Evolutionary conservation across 64 coral and sea anemone genomes (phyloP).

Genomic region (Porites lutea): DNA sequence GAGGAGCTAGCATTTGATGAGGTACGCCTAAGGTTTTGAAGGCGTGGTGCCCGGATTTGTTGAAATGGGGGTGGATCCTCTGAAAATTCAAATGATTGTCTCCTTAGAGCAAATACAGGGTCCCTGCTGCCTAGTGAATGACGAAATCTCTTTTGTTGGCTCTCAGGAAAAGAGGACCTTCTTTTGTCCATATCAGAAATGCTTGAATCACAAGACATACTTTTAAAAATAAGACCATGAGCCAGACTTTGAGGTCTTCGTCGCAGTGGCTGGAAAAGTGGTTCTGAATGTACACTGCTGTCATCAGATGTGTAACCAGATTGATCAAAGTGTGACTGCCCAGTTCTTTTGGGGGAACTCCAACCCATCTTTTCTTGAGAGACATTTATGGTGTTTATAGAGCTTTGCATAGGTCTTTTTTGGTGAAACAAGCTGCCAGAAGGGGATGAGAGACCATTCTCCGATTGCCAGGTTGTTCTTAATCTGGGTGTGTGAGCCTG

Average conservation of each 20-base stretch:
- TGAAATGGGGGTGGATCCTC: not conserved
- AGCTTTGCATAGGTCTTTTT: not conserved
- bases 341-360: not conserved
- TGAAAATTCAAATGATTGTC: conserved; percentile 40
- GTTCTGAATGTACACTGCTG: conserved; percentile 44
- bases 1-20: conserved; percentile 38
- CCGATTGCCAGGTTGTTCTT: not conserved
- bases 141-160: not conserved
- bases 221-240: conserved; percentile 14
- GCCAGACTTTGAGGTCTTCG: not conserved
- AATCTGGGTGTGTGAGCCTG: not conserved
- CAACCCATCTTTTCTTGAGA: not conserved
- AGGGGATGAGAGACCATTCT: conserved; percentile 8
- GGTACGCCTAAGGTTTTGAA: not conserved
- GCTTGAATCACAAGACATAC: not conserved
- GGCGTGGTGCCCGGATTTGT: not conserved
- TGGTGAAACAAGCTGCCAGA: not conserved
- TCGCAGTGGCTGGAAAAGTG: conserved; percentile 24
- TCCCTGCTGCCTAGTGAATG: conserved; percentile 3
- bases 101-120: conserved; percentile 23
- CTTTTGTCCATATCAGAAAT: not conserved
- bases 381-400: not conserved
- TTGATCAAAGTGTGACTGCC: not conserved
- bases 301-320: conserved; percentile 38
- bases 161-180: not conserved